Conservation (phyloP, 2,113 vertebrate species). For the Cebus imitator region DNA sequence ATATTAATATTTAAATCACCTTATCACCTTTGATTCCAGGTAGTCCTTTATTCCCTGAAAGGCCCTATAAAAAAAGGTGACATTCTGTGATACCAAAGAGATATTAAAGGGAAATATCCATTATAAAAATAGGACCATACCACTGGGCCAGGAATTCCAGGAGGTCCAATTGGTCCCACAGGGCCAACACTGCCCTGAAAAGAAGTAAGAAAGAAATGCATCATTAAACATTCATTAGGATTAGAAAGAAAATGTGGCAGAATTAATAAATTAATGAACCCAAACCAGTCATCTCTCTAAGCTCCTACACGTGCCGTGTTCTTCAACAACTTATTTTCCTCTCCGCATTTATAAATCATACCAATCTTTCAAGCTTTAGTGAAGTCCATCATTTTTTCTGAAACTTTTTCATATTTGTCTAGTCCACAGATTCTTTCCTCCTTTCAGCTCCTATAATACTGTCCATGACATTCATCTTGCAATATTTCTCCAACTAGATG, state of each 20-base stretch:
- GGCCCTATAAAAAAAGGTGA: slow-evolving; percentile 86
- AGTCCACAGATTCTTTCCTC: not conserved
- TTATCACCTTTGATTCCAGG: slow-evolving; percentile 99
- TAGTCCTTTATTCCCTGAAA: slow-evolving; percentile 91
- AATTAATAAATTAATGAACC: not conserved
- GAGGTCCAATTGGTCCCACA: slow-evolving; percentile 87
- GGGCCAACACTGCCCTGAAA: slow-evolving; percentile 90
- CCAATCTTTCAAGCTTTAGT: not conserved
- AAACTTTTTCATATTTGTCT: not conserved
- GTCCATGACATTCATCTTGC: not conserved
- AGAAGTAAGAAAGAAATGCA: slow-evolving; percentile 57
- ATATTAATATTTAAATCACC: slow-evolving; percentile 99
- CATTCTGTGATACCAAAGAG: slow-evolving; percentile 39
- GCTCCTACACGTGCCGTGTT: not conserved
- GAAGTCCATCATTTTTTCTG: not conserved
- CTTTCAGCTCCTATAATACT: not conserved
- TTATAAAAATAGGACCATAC: slow-evolving; percentile 82
- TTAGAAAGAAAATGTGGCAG: not conserved
- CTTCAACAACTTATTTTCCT: not conserved
- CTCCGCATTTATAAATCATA: not conserved
- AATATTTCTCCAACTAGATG: not conserved
- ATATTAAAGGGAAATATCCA: not conserved
- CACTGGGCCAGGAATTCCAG: slow-evolving; percentile 92
- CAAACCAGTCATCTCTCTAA: not conserved
- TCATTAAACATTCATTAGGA: not conserved